Evolutionary conservation across 2,797 vertebrate genomes (phyloP), one percentile per base, ranked within the genome.

Genomic region (Caiman crocodilus): DNA sequence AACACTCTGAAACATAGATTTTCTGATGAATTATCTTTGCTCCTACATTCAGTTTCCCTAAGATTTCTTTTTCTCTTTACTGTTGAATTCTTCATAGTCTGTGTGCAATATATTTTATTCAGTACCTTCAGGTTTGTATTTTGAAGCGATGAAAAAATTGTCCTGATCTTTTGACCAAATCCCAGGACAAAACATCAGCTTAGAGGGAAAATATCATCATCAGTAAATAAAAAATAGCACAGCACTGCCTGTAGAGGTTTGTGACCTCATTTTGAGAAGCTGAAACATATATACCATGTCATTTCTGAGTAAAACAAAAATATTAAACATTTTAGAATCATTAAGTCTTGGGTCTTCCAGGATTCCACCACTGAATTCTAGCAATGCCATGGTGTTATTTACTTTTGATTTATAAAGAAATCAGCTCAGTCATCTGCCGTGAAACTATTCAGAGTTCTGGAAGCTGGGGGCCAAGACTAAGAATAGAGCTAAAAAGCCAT

Each of bases 351-450:
- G 10, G 56, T 21, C 30, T 90, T 63, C 3, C 20, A 28, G 9
- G 25, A 30, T 15, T 16, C 14, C 81, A 71, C 7, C 14, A 14
- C 1, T 55, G 18, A 67, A 84, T 0, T 0, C 5, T 80, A 78
- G 6, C 11, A 78, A 25, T 12, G 50, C 5, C 63, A 57, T 1
- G 4, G 1, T 58, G 2, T 59, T 87, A 7, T 15, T 79, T 2
- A 15, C 59, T 87, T 95, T 81, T 80, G n/a, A 74, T 86, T 94
- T 93, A 63, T 8, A 84, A 3, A 7, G 74, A 4, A 74, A 73
- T 86, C 76, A 86, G 59, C 21, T 78, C 26, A 7, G 65, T 77
- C 64, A 58, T 76, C 30, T 61, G 83, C 35, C 42, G n/a, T 30
- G 50, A 79, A 90, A 92, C 77, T 30, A 17, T 5, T 74, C 25